Evolutionary conservation across 2,888 invertebrate genomes (phyloP).

Genomic region (Unio delphinus): DNA sequence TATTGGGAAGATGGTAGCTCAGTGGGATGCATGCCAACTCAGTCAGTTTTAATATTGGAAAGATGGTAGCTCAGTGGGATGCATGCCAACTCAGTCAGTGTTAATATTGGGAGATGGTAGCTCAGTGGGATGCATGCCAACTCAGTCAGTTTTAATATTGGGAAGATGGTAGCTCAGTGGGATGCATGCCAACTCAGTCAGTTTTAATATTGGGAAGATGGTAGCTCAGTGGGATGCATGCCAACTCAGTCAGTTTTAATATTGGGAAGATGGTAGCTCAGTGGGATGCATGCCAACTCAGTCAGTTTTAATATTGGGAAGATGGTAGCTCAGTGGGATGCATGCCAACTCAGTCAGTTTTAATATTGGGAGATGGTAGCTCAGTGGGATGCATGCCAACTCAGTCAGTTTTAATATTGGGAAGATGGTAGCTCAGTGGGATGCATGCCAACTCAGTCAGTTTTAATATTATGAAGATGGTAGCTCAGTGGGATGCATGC

Average conservation of each 20-base stretch:
- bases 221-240: background rate
- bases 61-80: background rate
- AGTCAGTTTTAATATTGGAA: background rate
- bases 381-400: no score
- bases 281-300: no score
- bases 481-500: no score
- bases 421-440: no score
- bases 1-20: background rate
- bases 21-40: background rate
- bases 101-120: background rate
- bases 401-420: no score
- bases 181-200: background rate
- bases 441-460: no score
- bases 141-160: background rate
- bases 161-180: background rate
- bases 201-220: background rate
- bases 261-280: no score
- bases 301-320: no score
- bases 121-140: background rate
- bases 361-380: no score
- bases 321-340: no score
- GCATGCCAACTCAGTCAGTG: background rate
- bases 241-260: background rate
- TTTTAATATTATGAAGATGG: no score
- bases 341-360: no score